phyloP scores from a whole-genome alignment of 2,797 vertebrate species.

The Sebastiscus tertius region DNA sequence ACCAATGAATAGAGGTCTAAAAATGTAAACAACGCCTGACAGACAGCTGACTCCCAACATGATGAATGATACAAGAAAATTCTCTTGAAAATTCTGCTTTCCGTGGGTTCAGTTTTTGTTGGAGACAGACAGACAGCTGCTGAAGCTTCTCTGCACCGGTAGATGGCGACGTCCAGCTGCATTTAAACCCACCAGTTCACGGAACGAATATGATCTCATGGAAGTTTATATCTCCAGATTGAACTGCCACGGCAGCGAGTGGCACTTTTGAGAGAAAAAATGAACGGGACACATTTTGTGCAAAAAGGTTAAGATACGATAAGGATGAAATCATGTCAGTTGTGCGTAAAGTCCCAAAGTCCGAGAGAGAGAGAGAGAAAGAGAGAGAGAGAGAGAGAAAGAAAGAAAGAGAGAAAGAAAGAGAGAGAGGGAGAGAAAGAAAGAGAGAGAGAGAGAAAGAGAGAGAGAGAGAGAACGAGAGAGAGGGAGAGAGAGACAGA shows the following conservation, averaged over 20 bases:
- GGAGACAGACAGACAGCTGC: neutral
- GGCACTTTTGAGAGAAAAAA: too few species aligned
- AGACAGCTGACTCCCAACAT: neutral
- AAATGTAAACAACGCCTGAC: neutral
- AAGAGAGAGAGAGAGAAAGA: too few species aligned
- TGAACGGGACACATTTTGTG: neutral
- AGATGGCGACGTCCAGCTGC: conserved; percentile 39
- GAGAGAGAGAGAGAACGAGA: neutral
- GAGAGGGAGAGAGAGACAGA: too few species aligned
- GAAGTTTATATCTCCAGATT: neutral
- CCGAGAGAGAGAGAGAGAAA: too few species aligned
- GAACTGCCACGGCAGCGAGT: too few species aligned
- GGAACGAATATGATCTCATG: neutral
- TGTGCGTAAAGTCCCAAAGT: too few species aligned
- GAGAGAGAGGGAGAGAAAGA: too few species aligned
- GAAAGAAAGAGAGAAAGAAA: too few species aligned
- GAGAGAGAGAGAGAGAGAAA: too few species aligned
- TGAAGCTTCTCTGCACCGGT: neutral
- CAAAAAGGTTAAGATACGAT: neutral
- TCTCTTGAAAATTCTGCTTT: neutral
- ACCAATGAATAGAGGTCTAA: too few species aligned
- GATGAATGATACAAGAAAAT: neutral
- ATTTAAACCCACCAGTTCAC: neutral
- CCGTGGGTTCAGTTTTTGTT: neutral
- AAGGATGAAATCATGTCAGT: neutral